phyloP scores from a whole-genome alignment of 2,888 invertebrate species.

The Erebia ligea region DNA sequence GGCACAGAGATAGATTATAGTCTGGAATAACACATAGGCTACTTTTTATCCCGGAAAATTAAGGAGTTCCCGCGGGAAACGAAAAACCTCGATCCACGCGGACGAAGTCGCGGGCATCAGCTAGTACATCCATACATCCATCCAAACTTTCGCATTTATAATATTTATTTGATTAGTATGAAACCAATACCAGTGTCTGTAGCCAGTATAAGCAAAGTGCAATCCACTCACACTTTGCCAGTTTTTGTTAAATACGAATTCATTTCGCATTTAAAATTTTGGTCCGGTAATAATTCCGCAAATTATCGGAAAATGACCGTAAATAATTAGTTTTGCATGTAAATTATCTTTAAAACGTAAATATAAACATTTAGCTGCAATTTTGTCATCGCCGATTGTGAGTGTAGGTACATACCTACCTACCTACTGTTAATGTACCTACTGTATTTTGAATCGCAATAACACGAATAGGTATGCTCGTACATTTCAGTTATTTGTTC shows the following conservation, averaged over 20 bases:
- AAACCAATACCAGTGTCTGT: not conserved
- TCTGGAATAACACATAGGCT: too few relatives aligned
- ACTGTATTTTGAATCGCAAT: conserved; percentile 23
- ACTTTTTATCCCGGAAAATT: too few relatives aligned
- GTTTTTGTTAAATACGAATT: conserved; percentile 13
- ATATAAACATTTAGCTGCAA: conserved; percentile 24
- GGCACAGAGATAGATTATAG: too few relatives aligned
- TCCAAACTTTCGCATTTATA: too few relatives aligned
- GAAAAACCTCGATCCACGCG: too few relatives aligned
- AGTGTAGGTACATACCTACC: too few relatives aligned
- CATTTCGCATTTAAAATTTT: conserved; percentile 21
- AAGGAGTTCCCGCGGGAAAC: too few relatives aligned
- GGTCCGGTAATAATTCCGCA: not conserved
- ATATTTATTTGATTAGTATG: too few relatives aligned
- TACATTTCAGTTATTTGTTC: not conserved
- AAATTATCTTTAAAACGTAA: conserved; percentile 28
- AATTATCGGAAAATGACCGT: conserved; percentile 21
- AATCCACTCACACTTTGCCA: not conserved
- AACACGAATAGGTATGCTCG: not conserved
- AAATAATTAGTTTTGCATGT: conserved; percentile 31
- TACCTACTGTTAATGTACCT: not conserved
- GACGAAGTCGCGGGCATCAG: too few relatives aligned
- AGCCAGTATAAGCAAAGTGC: not conserved
- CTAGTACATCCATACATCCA: too few relatives aligned
- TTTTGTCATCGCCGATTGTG: conserved; percentile 22